Evolutionary conservation across 2,888 invertebrate species (phyloP).

Genomic region (Tachystola acroxantha): DNA sequence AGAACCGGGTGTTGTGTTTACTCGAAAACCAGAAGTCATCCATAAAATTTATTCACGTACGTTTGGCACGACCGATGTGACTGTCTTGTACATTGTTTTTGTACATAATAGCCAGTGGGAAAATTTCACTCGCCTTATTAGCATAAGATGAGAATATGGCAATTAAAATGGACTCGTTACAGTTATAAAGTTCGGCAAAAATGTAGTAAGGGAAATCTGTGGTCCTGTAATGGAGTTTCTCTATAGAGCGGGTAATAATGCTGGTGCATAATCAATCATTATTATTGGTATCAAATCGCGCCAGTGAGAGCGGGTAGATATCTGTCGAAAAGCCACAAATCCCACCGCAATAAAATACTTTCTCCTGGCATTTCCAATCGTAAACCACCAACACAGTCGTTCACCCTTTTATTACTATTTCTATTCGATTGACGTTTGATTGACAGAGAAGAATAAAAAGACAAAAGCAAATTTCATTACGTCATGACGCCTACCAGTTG

Average conservation of each 20-base stretch:
- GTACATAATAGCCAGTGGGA: conserved; percentile 1
- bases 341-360: conserved; percentile 20
- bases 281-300: conserved; percentile 5
- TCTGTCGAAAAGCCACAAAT: conserved; percentile 20
- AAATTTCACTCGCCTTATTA: conserved; percentile 3
- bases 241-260: not conserved
- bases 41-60: conserved; percentile 2
- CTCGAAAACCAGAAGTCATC: conserved; percentile 4
- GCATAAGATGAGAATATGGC: not conserved
- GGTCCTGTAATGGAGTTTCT: not conserved
- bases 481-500: conserved; percentile 64
- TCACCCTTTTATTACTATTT: conserved; percentile 2
- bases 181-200: not conserved
- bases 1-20: conserved; percentile 1
- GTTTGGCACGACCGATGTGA: not conserved
- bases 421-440: not conserved
- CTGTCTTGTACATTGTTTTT: conserved; percentile 2
- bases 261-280: conserved; percentile 1
- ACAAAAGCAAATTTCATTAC: conserved; percentile 43
- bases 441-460: conserved; percentile 16
- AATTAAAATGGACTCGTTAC: not conserved
- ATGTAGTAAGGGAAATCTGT: not conserved
- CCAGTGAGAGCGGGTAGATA: conserved; percentile 15
- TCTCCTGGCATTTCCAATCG: conserved; percentile 13
- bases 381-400: not conserved